Evolutionary conservation across 2,797 vertebrate genomes (phyloP).

Genomic region (Microchirus variegatus): DNA sequence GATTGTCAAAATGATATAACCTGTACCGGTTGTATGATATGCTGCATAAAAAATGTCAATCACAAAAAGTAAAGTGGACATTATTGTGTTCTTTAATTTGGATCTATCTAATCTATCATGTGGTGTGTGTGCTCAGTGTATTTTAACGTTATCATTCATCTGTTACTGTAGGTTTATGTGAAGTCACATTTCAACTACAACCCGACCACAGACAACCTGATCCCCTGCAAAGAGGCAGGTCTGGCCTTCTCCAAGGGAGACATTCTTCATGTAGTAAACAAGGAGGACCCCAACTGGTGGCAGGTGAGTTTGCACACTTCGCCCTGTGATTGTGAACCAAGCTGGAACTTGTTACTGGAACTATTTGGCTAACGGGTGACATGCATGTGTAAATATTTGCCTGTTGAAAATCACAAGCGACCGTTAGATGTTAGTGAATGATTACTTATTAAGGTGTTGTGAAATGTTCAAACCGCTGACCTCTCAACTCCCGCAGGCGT

Average conservation of each 20-base stretch:
- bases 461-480: conserved; percentile 2
- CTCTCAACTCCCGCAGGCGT: conserved; percentile 77
- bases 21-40: too few species aligned
- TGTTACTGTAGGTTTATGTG: conserved; percentile 87
- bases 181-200: conserved; percentile 98
- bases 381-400: background rate
- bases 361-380: background rate
- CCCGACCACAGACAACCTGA: conserved; percentile 93
- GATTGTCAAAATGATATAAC: too few species aligned
- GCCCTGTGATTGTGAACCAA: background rate
- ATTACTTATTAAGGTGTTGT: background rate
- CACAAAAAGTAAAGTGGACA: too few species aligned
- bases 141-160: background rate
- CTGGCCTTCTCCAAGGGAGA: conserved; percentile 95
- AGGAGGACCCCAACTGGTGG: conserved; percentile 99
- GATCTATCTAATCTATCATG: too few species aligned
- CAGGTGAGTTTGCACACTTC: conserved; percentile 84
- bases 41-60: too few species aligned
- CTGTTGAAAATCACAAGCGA: background rate
- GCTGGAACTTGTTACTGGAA: background rate
- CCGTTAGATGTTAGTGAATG: background rate
- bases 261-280: conserved; percentile 96
- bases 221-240: conserved; percentile 98
- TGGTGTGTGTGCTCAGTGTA: background rate
- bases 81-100: background rate